Evolutionary conservation across 2,888 invertebrate genomes (phyloP).

Genomic region (Cancer borealis): DNA sequence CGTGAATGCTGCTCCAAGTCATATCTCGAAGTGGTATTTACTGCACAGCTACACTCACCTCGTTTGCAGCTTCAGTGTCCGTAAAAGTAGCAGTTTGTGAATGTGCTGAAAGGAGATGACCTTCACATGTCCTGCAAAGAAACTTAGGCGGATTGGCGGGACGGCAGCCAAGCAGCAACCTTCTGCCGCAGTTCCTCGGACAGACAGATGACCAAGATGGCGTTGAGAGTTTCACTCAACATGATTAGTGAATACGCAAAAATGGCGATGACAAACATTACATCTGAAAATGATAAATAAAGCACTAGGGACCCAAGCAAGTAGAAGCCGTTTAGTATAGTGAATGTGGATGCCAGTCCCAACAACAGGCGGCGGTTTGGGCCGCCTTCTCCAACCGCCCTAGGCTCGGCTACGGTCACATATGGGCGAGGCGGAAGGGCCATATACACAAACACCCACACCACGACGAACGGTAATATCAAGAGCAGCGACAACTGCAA

Average conservation of each 20-base stretch:
- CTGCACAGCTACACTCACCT: not conserved
- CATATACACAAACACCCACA: not conserved
- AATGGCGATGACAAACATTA: not conserved
- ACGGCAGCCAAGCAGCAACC: slow-evolving; percentile 6
- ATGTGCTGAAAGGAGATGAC: not conserved
- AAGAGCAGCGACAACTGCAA: not conserved
- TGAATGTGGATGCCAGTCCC: not conserved
- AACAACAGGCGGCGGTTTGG: not conserved
- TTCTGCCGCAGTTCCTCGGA: not conserved
- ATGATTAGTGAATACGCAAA: not conserved
- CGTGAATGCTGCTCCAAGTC: not conserved
- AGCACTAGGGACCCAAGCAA: not conserved
- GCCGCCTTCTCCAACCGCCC: not conserved
- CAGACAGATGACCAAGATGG: not conserved
- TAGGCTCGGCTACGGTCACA: not conserved
- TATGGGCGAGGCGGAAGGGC: not conserved
- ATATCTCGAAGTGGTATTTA: not conserved
- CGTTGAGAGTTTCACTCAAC: not conserved
- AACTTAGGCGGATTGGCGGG: not conserved
- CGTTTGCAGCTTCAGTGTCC: not conserved
- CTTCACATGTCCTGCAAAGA: not conserved
- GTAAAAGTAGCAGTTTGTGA: not conserved
- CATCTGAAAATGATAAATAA: not conserved
- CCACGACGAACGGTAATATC: not conserved
- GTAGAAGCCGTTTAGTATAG: not conserved